These are phyloP conservation scores for Brachionus paranguensis DNA, from an alignment of 1,140 invertebrate species.

Conservation along the genomic window DNA sequence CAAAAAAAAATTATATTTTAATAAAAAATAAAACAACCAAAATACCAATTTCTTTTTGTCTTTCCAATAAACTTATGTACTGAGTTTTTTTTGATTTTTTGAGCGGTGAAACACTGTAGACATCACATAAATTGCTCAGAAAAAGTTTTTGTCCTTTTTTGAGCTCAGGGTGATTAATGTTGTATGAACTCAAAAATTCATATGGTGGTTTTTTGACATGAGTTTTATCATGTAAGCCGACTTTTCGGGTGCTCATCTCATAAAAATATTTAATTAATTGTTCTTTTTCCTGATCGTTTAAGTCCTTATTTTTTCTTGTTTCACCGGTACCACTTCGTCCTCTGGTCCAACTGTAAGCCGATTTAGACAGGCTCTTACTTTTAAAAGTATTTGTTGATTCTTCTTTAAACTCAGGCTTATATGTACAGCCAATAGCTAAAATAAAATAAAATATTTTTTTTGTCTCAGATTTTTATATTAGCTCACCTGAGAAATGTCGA, in stretches of 20 bases:
- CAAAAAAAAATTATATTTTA: background rate
- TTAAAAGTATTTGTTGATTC: background rate
- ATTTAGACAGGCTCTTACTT: slow-evolving; percentile 4
- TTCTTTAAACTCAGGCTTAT: background rate
- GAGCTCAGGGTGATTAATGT: slow-evolving; percentile 12
- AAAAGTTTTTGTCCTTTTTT: slow-evolving; percentile 15
- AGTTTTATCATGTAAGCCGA: background rate
- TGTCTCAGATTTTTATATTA: background rate
- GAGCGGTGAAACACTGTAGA: slow-evolving; percentile 1
- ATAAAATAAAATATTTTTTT: background rate
- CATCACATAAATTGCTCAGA: background rate
- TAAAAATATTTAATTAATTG: background rate
- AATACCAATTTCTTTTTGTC: background rate
- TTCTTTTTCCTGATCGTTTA: background rate
- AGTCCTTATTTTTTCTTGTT: background rate
- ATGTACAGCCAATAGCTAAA: slow-evolving; percentile 12
- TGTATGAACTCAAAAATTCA: background rate
- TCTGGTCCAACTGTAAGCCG: background rate
- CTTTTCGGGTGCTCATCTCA: background rate
- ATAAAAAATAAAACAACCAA: background rate
- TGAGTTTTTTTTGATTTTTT: slow-evolving; percentile 15
- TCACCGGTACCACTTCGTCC: background rate
- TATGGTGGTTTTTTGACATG: slow-evolving; percentile 15
- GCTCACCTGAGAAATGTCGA: background rate
- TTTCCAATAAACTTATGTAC: background rate